Percentiles rank a stretch among this genome's conserved stretches.
Conservation (phyloP, 2,113 vertebrate genomes). For the Physeter macrocephalus region DNA sequence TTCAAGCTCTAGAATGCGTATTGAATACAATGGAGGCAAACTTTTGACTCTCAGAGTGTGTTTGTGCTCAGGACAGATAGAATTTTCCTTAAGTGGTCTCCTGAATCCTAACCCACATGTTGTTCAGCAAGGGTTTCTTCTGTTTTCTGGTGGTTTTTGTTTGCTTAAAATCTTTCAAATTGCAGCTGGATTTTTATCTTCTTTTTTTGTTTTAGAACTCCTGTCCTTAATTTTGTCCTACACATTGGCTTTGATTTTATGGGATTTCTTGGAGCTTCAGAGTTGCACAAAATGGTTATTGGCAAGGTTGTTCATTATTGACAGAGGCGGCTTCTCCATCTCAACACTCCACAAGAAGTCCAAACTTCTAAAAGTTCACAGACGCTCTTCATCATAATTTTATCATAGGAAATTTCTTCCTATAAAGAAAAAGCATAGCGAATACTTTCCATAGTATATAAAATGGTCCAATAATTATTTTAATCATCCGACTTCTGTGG, state of each 20-base stretch:
- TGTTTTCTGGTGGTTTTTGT: background rate
- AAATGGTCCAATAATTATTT: constrained; percentile 29
- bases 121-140: background rate
- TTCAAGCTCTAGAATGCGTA: background rate
- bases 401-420: background rate
- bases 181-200: background rate
- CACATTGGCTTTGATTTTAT: background rate
- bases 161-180: background rate
- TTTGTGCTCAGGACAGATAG: background rate
- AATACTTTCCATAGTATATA: background rate
- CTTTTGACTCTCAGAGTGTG: background rate
- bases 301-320: background rate
- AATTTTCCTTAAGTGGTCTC: background rate
- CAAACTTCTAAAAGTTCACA: background rate
- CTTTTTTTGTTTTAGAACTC: background rate
- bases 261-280: background rate
- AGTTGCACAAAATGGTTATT: background rate
- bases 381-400: background rate
- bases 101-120: background rate
- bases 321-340: background rate
- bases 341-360: background rate
- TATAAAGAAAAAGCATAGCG: background rate
- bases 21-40: background rate
- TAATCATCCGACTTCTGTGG: background rate
- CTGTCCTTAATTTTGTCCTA: background rate